Conservation (phyloP, 2,888 invertebrate species). For the Polietes domitor region DNA sequence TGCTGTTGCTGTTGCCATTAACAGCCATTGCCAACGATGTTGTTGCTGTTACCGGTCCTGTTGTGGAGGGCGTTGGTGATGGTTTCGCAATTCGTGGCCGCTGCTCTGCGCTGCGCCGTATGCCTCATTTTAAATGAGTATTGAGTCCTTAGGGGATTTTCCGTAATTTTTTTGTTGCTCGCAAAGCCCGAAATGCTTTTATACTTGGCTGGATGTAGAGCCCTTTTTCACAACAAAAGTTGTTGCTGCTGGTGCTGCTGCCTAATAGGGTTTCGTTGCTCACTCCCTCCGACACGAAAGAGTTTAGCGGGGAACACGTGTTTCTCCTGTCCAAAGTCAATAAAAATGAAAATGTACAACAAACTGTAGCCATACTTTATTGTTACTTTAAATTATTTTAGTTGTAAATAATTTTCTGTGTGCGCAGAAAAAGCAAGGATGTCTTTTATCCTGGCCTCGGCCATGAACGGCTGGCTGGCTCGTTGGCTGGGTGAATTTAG, state of each 20-base stretch:
- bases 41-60: background rate
- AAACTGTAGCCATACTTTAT: constrained; percentile 34
- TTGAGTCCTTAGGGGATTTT: constrained; percentile 35
- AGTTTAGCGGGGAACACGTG: background rate
- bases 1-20: background rate
- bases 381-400: constrained; percentile 47
- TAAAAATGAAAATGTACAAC: constrained; percentile 6
- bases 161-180: background rate
- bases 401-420: constrained; percentile 32
- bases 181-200: background rate
- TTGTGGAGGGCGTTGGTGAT: background rate
- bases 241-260: background rate
- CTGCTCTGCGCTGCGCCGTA: background rate
- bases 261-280: background rate
- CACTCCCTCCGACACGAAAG: background rate
- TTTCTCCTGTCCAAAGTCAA: background rate
- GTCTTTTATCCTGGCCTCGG: background rate
- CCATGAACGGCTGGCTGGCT: background rate
- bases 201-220: background rate
- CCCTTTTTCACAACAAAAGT: constrained; percentile 5
- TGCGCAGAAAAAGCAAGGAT: background rate
- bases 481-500: background rate
- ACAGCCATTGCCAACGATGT: background rate
- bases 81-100: background rate
- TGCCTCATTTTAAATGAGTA: constrained; percentile 7